Base-by-base conservation (phyloP, 1,140 invertebrate species). In the Pygmarrhopalites habei region DNA sequence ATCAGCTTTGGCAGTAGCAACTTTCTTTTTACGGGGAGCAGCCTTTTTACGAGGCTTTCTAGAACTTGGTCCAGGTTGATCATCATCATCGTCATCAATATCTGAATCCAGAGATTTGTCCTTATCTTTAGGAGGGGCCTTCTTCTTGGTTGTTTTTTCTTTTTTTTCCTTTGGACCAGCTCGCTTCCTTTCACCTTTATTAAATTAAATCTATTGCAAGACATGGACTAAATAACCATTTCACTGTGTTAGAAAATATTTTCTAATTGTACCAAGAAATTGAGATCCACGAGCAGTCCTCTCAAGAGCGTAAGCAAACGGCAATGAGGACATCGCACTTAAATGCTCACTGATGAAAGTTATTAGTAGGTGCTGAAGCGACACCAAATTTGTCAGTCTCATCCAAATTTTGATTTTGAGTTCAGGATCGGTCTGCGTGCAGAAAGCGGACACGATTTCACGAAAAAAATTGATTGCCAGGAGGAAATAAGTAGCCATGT, bases 391-490 rank as follows among this genome's bases (percentile, higher is more conserved):
- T 14, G 58, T 2, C 2, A 71, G 41, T 17, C 69, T 53, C 5
- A 64, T 19, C 58, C 58, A 67, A 1, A 71, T 25, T 58, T 66
- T 66, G 15, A 71, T 35, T 26, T 52, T 43, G 3, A 60, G 21
- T 26, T 61, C 63, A 23, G 29, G 14, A 28, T 67, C 43, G 4
- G 28, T 55, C 58, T 64, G 53, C 0, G 52, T 25, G 1, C 46
- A 41, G 49, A 71, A 71, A 2, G 66, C 64, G 21, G 62, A 71
- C 28, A 71, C 41, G 0, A 26, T 52, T 52, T 71, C 69, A 2
- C 69, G 39, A 21, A 71, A 64, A 26, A 64, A 71, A 44, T 71
- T 71, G 2, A 71, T 60, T 17, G 56, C 51, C 3, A 65, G 23
- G 23, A 68, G 43, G 15, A 71, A 56, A 51, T 71, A 71, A 4